These are phyloP conservation scores for Actinernus sp. DNA, from an alignment of 92 coral and sea anemone genomes.

Conservation along the genomic window DNA sequence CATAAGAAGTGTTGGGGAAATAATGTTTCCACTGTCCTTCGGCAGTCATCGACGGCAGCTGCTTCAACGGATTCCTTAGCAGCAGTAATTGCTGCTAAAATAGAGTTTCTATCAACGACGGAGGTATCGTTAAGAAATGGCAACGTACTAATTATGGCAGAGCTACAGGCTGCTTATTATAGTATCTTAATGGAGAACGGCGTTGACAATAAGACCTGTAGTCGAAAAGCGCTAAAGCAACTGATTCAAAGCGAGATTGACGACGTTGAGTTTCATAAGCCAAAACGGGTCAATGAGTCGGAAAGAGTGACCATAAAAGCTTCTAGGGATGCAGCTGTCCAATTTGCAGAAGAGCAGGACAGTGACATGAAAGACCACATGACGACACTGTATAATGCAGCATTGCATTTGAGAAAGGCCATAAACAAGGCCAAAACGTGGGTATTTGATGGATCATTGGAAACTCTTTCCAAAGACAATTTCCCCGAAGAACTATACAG, in stretches of 20 bases:
- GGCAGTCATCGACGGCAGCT: slow-evolving; percentile 9
- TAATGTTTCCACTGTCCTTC: slow-evolving; percentile 29
- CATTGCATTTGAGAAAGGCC: slow-evolving; percentile 9
- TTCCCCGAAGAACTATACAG: slow-evolving; percentile 19
- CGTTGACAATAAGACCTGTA: slow-evolving; percentile 3
- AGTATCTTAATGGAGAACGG: slow-evolving; percentile 30
- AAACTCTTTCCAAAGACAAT: not conserved
- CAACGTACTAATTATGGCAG: slow-evolving; percentile 14
- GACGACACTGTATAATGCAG: slow-evolving; percentile 1
- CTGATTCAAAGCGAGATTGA: slow-evolving; percentile 14
- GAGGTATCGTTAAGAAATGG: slow-evolving; percentile 35
- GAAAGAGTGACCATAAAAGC: slow-evolving; percentile 7
- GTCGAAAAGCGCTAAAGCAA: slow-evolving; percentile 20
- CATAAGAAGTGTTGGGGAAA: slow-evolving; percentile 37
- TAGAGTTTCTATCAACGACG: slow-evolving; percentile 31
- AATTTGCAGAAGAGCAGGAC: not conserved
- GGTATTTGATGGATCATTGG: slow-evolving; percentile 26
- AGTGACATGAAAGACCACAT: not conserved
- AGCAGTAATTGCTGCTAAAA: slow-evolving; percentile 16
- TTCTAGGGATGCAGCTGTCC: not conserved
- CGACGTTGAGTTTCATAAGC: slow-evolving; percentile 15
- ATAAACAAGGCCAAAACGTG: slow-evolving; percentile 25
- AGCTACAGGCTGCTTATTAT: slow-evolving; percentile 21
- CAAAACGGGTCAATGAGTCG: slow-evolving; percentile 8
- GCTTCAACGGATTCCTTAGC: slow-evolving; percentile 4